Conservation (phyloP, 2,888 invertebrate genomes). For the Drosophila lacicola region DNA sequence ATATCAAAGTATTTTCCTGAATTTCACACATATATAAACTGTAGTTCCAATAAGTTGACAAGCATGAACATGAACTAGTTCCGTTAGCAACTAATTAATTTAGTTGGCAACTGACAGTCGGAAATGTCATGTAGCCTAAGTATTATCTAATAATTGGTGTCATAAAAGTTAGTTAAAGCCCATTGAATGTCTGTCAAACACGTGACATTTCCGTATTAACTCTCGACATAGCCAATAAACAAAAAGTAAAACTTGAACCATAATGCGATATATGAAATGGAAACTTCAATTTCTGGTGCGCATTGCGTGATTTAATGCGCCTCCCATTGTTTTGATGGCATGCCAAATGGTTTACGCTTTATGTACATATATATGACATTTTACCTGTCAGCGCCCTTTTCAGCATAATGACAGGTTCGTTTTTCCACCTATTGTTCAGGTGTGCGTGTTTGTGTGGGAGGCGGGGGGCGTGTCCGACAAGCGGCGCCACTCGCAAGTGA, state of each 20-base stretch:
- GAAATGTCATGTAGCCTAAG: constrained; percentile 21
- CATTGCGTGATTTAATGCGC: constrained; percentile 53
- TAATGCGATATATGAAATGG: constrained; percentile 5
- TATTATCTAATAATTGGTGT: constrained; percentile 67
- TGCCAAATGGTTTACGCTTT: constrained; percentile 59
- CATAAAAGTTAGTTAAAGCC: constrained; percentile 76
- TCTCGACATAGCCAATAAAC: constrained; percentile 27
- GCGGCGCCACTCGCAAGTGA: constrained; percentile 11
- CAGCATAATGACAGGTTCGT: constrained; percentile 51
- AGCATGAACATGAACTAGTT: background rate
- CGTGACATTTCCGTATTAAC: constrained; percentile 69
- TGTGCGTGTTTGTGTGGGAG: background rate
- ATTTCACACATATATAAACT: background rate
- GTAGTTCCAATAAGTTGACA: background rate
- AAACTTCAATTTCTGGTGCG: constrained; percentile 44
- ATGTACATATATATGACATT: constrained; percentile 36
- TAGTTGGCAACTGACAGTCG: constrained; percentile 11
- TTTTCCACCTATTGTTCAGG: constrained; percentile 38
- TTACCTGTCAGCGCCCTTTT: constrained; percentile 57
- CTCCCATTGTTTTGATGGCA: constrained; percentile 68
- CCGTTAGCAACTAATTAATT: constrained; percentile 28
- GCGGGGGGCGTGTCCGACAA: constrained; percentile 8
- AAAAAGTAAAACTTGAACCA: constrained; percentile 27
- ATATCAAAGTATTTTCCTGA: background rate
- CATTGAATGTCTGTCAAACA: constrained; percentile 64